Evolutionary conservation across 2,797 vertebrate genomes (phyloP).

Genomic region (Onychomys arenicola): DNA sequence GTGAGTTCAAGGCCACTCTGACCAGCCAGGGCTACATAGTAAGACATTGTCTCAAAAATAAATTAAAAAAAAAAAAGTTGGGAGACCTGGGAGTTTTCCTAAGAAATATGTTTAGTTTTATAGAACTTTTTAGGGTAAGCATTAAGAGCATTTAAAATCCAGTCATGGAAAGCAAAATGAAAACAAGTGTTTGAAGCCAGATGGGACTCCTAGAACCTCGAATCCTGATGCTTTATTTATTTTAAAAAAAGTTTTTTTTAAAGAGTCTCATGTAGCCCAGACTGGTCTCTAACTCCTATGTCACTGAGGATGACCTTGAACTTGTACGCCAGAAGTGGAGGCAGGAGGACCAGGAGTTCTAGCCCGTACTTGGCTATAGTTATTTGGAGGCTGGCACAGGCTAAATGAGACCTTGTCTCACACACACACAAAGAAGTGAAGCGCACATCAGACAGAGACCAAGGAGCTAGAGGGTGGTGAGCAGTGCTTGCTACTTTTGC

Average conservation of each 20-base stretch:
- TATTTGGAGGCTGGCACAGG: neutral
- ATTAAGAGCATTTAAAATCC: neutral
- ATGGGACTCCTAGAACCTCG: neutral
- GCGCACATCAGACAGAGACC: neutral
- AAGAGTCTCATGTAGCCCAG: neutral
- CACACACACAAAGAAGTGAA: neutral
- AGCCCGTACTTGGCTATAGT: neutral
- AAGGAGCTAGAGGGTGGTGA: no score
- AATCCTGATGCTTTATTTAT: slow-evolving; percentile 24
- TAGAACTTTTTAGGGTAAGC: neutral
- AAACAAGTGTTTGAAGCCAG: slow-evolving; percentile 28
- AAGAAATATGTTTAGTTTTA: slow-evolving; percentile 12
- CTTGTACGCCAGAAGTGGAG: neutral
- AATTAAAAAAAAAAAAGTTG: neutral
- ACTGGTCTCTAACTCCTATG: neutral
- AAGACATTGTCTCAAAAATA: neutral
- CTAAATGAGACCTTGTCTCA: neutral
- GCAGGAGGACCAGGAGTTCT: neutral
- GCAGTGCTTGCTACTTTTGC: neutral
- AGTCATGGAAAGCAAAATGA: slow-evolving; percentile 20
- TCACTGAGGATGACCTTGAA: neutral
- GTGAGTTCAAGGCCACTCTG: neutral
- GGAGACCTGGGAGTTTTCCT: neutral
- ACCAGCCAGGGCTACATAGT: neutral
- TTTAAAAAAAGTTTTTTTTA: slow-evolving; percentile 5